A percentile compares a stretch with the other conserved stretches of the same genome.
Conservation (phyloP, 2,113 vertebrate species). For the Arothron firmamentum region DNA sequence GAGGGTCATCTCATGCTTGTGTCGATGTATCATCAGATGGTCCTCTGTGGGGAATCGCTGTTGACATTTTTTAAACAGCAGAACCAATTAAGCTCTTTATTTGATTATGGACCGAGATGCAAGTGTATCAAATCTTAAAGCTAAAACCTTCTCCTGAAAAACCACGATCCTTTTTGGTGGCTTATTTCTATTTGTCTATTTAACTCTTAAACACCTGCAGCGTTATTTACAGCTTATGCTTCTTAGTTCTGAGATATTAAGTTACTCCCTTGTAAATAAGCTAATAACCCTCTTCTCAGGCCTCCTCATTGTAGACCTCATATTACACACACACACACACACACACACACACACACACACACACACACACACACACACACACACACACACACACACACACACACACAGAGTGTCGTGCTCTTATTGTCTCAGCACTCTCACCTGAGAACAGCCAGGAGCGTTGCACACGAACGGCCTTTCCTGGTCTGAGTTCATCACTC, state of each 20-base stretch:
- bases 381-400: too few relatives aligned
- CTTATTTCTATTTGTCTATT: background rate
- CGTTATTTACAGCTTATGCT: constrained; percentile 34
- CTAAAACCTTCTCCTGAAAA: background rate
- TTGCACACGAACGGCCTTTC: constrained; percentile 97
- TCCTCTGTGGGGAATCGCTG: constrained; percentile 98
- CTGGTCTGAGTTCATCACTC: constrained; percentile 99
- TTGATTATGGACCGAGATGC: background rate
- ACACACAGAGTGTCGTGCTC: too few relatives aligned
- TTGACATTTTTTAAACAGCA: constrained; percentile 9
- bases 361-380: background rate
- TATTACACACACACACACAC: constrained; percentile 34
- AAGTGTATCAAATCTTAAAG: background rate
- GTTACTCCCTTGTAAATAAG: constrained; percentile 22
- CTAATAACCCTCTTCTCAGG: constrained; percentile 20
- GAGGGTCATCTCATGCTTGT: constrained; percentile 99
- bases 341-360: constrained; percentile 5
- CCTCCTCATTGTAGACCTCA: constrained; percentile 32
- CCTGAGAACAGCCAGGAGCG: constrained; percentile 98
- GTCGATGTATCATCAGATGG: constrained; percentile 99
- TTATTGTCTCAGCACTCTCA: constrained; percentile 71
- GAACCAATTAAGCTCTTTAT: background rate
- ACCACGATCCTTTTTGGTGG: background rate
- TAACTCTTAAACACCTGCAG: constrained; percentile 27
- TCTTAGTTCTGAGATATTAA: constrained; percentile 25